Evolutionary conservation across 2,888 invertebrate genomes (phyloP).

Genomic region (Philereme transversata): DNA sequence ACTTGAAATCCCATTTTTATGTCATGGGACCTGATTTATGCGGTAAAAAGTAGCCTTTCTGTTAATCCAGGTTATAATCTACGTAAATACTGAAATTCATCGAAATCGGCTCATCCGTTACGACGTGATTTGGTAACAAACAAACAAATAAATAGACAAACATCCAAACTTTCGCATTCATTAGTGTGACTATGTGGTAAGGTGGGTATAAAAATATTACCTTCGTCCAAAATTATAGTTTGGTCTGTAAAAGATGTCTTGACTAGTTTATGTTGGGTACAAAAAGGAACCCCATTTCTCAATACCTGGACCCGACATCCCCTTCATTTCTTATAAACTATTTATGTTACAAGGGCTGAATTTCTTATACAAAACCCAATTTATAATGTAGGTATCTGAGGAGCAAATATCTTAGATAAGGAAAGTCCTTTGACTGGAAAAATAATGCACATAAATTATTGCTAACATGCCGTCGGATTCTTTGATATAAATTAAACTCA

Average conservation of each 20-base stretch:
- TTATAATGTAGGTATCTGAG: conserved; percentile 24
- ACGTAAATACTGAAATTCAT: no score
- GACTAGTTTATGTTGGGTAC: conserved; percentile 12
- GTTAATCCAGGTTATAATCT: no score
- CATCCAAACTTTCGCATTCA: no score
- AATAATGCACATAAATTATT: conserved; percentile 17
- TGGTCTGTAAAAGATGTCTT: conserved; percentile 2
- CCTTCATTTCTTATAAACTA: conserved; percentile 31
- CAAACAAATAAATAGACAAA: no score
- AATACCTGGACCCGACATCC: conserved; percentile 23
- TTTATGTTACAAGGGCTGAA: conserved; percentile 26
- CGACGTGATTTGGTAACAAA: no score
- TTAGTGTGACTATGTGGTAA: no score
- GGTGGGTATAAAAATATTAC: no score
- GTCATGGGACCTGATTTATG: no score
- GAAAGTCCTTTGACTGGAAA: conserved; percentile 17
- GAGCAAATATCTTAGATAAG: conserved; percentile 10
- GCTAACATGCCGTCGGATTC: conserved; percentile 20
- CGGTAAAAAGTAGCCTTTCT: no score
- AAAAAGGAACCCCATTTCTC: conserved; percentile 21
- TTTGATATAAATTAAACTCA: conserved; percentile 15
- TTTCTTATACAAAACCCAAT: conserved; percentile 25
- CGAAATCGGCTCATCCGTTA: no score
- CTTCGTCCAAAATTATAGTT: neutral
- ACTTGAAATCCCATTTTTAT: no score